Evolutionary conservation across 2,113 vertebrate genomes (phyloP).

Genomic region (Panthera uncia): DNA sequence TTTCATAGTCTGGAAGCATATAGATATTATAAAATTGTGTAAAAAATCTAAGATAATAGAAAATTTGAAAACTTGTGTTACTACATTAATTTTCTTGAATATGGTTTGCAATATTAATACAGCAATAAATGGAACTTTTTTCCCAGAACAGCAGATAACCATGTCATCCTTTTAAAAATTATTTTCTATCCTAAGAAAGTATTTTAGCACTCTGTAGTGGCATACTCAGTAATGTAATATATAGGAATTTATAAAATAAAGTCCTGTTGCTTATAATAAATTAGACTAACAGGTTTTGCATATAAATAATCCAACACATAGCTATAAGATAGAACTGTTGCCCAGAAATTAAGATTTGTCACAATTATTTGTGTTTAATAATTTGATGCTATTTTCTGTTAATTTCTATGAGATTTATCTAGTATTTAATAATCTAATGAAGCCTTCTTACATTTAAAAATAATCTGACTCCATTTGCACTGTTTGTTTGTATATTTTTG

Average conservation of each 20-base stretch:
- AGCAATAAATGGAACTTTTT: neutral
- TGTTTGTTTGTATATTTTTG: neutral
- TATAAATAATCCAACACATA: neutral
- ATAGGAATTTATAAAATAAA: neutral
- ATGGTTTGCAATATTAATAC: neutral
- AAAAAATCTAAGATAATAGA: constrained; percentile 7
- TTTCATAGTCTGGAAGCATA: neutral
- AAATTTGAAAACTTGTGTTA: neutral
- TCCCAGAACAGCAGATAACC: neutral
- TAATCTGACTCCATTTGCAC: neutral
- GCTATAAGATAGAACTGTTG: neutral
- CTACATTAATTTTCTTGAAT: neutral
- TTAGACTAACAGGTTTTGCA: neutral
- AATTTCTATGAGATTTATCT: neutral
- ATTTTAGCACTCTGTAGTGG: constrained; percentile 82
- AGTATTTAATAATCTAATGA: neutral
- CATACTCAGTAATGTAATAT: neutral
- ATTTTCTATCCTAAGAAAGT: constrained; percentile 56
- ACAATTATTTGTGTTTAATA: neutral
- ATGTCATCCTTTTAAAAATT: neutral
- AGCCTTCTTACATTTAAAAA: neutral
- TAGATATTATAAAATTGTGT: neutral
- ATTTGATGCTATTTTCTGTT: neutral
- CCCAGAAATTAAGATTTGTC: neutral
- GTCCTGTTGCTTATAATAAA: neutral